Conservation (phyloP, 2,113 vertebrate species). For the Aegypius monachus region DNA sequence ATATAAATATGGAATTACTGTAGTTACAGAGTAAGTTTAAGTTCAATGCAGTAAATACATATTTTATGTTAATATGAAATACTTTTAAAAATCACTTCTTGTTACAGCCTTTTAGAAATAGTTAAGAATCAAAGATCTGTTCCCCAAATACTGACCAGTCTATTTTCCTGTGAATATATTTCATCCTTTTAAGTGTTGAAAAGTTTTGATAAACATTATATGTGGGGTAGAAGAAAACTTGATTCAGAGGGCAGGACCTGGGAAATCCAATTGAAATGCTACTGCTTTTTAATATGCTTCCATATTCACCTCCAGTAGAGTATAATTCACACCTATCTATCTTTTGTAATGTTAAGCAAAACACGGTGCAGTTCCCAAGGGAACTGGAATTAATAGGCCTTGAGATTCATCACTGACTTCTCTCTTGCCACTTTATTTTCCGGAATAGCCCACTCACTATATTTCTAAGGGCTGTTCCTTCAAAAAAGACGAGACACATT, state of each 20-base stretch:
- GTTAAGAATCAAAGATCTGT: not conserved
- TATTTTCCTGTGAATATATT: not conserved
- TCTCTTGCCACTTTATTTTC: not conserved
- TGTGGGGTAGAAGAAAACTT: not conserved
- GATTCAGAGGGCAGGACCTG: not conserved
- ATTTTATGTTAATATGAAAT: not conserved
- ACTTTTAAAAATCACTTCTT: not conserved
- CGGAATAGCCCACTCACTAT: not conserved
- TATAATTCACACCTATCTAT: not conserved
- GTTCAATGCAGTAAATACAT: not conserved
- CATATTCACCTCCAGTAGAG: not conserved
- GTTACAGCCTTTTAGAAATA: not conserved
- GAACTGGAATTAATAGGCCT: not conserved
- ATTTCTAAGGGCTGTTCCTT: not conserved
- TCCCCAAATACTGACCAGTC: not conserved
- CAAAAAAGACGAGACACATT: not conserved
- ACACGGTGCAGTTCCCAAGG: not conserved
- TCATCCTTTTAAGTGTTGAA: not conserved
- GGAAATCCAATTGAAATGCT: not conserved
- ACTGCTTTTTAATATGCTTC: not conserved
- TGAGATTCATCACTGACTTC: not conserved
- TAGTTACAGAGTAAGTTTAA: not conserved
- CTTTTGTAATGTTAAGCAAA: not conserved
- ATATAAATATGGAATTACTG: not conserved
- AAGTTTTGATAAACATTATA: not conserved